Evolutionary conservation across 2,888 invertebrate species (phyloP).

Genomic region (Metalampra italica): DNA sequence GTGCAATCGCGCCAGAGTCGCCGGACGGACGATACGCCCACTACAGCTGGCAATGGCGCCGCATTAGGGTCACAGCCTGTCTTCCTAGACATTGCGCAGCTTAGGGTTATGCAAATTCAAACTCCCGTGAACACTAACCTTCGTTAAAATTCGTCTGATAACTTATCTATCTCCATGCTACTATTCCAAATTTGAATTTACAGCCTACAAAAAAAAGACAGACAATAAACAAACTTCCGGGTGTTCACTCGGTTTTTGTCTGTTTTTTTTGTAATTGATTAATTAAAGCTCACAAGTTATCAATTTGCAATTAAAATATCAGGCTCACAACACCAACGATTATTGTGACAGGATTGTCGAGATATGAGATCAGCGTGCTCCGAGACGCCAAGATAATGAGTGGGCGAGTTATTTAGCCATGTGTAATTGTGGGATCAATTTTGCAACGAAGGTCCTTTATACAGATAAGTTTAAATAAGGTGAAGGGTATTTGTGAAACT

Average conservation of each 20-base stretch:
- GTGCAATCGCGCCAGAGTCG: constrained; percentile 13
- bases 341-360: constrained; percentile 49
- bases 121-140: not conserved
- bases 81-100: constrained; percentile 11
- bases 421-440: constrained; percentile 25
- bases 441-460: constrained; percentile 13
- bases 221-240: constrained; percentile 33
- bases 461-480: not conserved
- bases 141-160: not conserved
- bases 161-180: not conserved
- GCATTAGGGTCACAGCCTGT: constrained; percentile 22
- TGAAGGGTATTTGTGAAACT: too few species aligned
- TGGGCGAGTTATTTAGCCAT: constrained; percentile 37
- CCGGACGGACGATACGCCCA: constrained; percentile 15
- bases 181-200: not conserved
- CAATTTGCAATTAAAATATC: constrained; percentile 59
- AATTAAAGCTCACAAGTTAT: constrained; percentile 37
- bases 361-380: constrained; percentile 51
- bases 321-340: constrained; percentile 41
- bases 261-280: constrained; percentile 25
- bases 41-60: constrained; percentile 16
- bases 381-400: constrained; percentile 9
- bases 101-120: constrained; percentile 4
- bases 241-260: constrained; percentile 20
- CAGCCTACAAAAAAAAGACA: constrained; percentile 9